Evolutionary conservation across 1,140 invertebrate species (phyloP), one percentile per base, ranked within the genome.

Genomic region (Trichonephila clavata): DNA sequence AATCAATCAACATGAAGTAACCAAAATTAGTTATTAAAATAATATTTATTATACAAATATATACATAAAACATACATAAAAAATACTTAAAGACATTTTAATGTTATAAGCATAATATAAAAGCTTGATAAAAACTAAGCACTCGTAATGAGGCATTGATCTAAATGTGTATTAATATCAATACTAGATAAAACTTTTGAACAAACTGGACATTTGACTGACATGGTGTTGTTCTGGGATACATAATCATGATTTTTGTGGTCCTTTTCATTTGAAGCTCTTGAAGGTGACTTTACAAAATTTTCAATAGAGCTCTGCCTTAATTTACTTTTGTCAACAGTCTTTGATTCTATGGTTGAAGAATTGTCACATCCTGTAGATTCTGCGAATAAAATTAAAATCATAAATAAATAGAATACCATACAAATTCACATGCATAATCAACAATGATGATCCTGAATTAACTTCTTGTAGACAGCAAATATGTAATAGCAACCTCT

Each of bases 151-250:
- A 90, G 68, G 32, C 88, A 90, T n/a, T 71, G 50, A 90, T 90
- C 88, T 3, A 90, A 77, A 27, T 90, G 88, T 27, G 1, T 59
- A 27, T 90, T 90, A 14, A 90, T 90, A 43, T 90, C 88, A 18
- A 14, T 16, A 77, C 27, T 77, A 5, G 68, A 16, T n/a, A 90
- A 71, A 57, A 27, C 14, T 3, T 14, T 77, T 50, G 21, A 90
- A 90, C 88, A 90, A 6, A 90, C 50, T 24, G 88, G 88, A 77
- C 88, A 90, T 18, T 43, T 16, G 24, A 90, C 88, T 68, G n/a
- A 5, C 10, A 14, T 14, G n/a, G 39, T 50, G 8, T 57, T 59
- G 13, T 50, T 20, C 24, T 77, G n/a, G 5, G 39, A 43, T 18
- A 21, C 8, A 20, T 10, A 24, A 68, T 39, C 39, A 14, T 20